phyloP scores from a whole-genome alignment of 2,888 invertebrate species.

The Escarpia spicata region DNA sequence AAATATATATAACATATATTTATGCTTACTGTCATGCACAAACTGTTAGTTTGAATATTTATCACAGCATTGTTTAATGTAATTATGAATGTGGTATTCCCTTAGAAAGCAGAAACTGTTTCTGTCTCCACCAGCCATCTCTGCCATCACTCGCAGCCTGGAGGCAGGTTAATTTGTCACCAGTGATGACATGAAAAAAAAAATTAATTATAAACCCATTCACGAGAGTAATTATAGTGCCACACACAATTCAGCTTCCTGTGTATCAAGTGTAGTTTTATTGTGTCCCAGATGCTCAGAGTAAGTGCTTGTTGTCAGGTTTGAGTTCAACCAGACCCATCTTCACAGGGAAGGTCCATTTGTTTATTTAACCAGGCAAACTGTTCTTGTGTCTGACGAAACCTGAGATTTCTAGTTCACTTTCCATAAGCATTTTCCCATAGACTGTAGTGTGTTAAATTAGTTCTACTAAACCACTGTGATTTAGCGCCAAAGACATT shows the following conservation, averaged over 20 bases:
- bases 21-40: not conserved
- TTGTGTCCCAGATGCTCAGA: not conserved
- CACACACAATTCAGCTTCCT: not conserved
- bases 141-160: not conserved
- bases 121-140: not conserved
- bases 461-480: not conserved
- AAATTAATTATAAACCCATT: constrained; percentile 8
- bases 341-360: not conserved
- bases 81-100: not conserved
- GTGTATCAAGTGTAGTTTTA: not conserved
- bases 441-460: not conserved
- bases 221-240: not conserved
- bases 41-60: not conserved
- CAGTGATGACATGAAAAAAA: not conserved
- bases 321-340: not conserved
- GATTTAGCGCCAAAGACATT: not conserved
- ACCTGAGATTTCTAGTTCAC: not conserved
- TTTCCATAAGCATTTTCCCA: not conserved
- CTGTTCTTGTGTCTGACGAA: not conserved
- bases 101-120: not conserved
- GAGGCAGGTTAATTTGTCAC: not conserved
- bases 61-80: not conserved
- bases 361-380: constrained; percentile 4
- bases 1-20: too few relatives aligned
- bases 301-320: not conserved